Evolutionary conservation across 1,140 invertebrate genomes (phyloP).

Genomic region (Phymorhynchus buccinoides): DNA sequence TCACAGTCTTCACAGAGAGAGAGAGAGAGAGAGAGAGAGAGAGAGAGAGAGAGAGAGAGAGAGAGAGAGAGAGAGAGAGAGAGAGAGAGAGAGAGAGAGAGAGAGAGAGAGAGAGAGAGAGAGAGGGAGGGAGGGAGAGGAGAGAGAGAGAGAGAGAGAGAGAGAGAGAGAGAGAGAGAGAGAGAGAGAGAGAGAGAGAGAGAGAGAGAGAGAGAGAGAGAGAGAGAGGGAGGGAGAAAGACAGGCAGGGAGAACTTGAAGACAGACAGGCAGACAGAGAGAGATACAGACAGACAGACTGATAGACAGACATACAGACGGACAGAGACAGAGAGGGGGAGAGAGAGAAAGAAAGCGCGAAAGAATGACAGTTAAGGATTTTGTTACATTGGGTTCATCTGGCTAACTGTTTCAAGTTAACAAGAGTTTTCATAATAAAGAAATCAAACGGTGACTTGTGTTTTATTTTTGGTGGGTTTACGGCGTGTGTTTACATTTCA

Average conservation of each 20-base stretch:
- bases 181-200: background rate
- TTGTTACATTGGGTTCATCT: no score
- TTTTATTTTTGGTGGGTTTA: no score
- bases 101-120: background rate
- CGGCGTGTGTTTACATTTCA: no score
- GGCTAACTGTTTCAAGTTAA: no score
- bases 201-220: background rate
- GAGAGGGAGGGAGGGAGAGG: background rate
- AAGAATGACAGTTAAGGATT: no score
- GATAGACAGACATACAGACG: no score
- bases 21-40: background rate
- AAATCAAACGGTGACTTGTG: no score
- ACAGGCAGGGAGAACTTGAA: background rate
- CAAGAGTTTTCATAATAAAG: no score
- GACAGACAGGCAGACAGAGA: background rate
- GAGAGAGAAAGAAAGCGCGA: no score
- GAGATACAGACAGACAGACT: no score
- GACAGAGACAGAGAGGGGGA: background rate
- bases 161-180: background rate
- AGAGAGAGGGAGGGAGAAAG: background rate
- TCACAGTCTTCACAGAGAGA: no score
- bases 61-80: background rate
- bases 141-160: background rate
- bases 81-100: slow-evolving; percentile 9
- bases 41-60: background rate